A percentile compares a stretch with the other conserved stretches of the same genome.
Evolutionary conservation across 2,113 vertebrate species (phyloP).

Genomic region (Apodemus speciosus): DNA sequence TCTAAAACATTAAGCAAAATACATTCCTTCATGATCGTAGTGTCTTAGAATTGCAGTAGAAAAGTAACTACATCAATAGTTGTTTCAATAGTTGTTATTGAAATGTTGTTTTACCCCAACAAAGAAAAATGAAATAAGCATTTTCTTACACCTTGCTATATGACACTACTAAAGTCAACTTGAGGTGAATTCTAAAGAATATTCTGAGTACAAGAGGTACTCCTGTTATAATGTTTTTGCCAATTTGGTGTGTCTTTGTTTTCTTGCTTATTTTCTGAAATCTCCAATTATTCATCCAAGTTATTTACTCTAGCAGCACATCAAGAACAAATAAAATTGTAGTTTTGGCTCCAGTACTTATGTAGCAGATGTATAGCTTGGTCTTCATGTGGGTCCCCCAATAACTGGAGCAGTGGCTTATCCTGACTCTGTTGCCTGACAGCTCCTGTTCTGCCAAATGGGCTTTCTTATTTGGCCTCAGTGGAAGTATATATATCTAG

Average conservation of each 20-base stretch:
- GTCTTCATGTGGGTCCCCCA: no score
- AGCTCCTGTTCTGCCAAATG: no score
- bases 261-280: background rate
- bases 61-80: background rate
- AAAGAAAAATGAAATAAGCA: background rate
- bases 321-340: background rate
- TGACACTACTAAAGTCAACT: background rate
- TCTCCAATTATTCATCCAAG: background rate
- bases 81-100: background rate
- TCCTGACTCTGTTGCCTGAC: no score
- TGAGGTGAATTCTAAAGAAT: background rate
- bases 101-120: conserved; percentile 1
- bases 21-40: background rate
- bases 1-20: background rate
- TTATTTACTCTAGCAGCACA: background rate
- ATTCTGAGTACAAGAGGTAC: background rate
- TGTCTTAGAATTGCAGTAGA: background rate
- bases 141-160: background rate
- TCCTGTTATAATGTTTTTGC: background rate
- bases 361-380: no score
- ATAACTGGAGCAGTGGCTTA: no score
- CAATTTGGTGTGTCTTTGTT: background rate
- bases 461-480: no score
- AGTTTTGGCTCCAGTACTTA: background rate
- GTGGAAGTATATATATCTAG: no score